These are phyloP conservation scores for Okapia johnstoni DNA, from an alignment of 2,113 vertebrate genomes.

Conservation along the genomic window DNA sequence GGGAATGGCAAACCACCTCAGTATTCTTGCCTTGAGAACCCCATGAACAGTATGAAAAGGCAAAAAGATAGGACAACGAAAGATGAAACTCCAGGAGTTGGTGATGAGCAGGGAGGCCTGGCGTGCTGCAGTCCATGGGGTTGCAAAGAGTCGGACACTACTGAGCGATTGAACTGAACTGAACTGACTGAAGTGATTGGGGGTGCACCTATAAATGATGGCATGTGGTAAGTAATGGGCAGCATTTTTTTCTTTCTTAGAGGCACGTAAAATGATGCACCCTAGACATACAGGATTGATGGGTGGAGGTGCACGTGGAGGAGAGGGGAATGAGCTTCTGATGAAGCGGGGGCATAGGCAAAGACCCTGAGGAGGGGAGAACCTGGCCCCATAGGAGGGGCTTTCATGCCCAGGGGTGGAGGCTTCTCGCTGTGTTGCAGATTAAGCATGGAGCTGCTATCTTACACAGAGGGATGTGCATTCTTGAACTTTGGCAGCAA, in stretches of 20 bases:
- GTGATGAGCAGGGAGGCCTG: neutral
- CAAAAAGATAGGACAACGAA: neutral
- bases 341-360: neutral
- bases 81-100: neutral
- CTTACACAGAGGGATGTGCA: neutral
- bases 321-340: neutral
- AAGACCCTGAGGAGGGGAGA: neutral
- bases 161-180: neutral
- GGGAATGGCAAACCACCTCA: neutral
- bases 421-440: neutral
- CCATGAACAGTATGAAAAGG: neutral
- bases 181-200: neutral
- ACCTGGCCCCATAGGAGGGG: accelerated
- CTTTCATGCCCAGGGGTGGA: neutral
- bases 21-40: neutral
- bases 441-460: neutral
- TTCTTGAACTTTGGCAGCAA: neutral
- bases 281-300: neutral
- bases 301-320: neutral
- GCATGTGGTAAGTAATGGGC: accelerated
- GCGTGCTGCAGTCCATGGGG: accelerated
- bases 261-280: neutral
- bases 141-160: accelerated
- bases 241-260: neutral
- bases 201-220: neutral